These are phyloP conservation scores for Tenualosa thibaudeaui DNA, from an alignment of 2,797 vertebrate genomes.

Conservation along the genomic window DNA sequence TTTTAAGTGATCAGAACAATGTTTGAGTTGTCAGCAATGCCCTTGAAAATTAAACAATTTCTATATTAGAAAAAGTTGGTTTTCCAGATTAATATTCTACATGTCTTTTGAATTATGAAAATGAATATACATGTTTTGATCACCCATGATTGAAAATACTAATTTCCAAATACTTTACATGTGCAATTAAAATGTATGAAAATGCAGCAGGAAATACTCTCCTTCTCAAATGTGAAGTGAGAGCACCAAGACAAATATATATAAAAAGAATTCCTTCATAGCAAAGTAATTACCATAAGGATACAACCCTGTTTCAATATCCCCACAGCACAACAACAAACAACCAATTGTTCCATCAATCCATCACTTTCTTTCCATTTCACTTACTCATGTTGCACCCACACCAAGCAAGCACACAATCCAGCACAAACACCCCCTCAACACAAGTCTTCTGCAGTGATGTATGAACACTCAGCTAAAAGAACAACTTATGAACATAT, in stretches of 20 bases:
- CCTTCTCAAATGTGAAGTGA: constrained; percentile 27
- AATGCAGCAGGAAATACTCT: constrained; percentile 5
- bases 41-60: constrained; percentile 53
- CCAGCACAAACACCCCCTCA: not conserved
- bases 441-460: not conserved
- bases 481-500: not conserved
- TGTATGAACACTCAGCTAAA: not conserved
- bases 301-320: constrained; percentile 14
- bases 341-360: not conserved
- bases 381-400: not conserved
- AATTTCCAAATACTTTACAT: constrained; percentile 40
- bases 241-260: constrained; percentile 11
- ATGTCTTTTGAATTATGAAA: not conserved
- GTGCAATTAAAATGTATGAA: constrained; percentile 42
- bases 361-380: not conserved
- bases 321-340: not conserved
- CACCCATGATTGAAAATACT: constrained; percentile 1
- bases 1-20: constrained; percentile 17
- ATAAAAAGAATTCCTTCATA: not conserved
- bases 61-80: constrained; percentile 50
- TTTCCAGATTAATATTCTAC: not conserved
- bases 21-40: constrained; percentile 39
- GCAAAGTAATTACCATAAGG: not conserved
- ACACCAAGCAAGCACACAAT: not conserved
- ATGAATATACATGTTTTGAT: constrained; percentile 34